These are phyloP conservation scores for Hemaris fuciformis DNA, from an alignment of 2,888 invertebrate genomes.

Conservation along the genomic window DNA sequence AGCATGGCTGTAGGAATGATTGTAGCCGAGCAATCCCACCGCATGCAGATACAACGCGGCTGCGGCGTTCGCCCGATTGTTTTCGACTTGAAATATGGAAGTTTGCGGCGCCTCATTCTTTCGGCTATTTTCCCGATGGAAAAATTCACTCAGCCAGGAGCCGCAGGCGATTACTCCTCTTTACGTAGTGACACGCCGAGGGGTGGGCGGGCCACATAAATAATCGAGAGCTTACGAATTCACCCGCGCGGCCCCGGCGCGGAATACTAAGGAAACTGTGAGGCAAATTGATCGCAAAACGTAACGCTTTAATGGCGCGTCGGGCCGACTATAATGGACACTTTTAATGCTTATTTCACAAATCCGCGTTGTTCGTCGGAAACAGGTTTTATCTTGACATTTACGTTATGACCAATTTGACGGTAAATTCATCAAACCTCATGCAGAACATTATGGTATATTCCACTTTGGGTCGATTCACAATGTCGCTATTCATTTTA, in stretches of 20 bases:
- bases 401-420: neutral
- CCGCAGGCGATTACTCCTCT: slow-evolving; percentile 73
- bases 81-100: slow-evolving; percentile 64
- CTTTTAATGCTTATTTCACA: slow-evolving; percentile 19
- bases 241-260: slow-evolving; percentile 46
- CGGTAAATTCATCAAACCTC: neutral
- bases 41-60: slow-evolving; percentile 33
- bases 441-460: too few species aligned
- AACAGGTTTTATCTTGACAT: neutral
- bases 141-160: slow-evolving; percentile 68
- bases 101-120: slow-evolving; percentile 64
- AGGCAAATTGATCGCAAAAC: slow-evolving; percentile 59
- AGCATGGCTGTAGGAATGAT: slow-evolving; percentile 53
- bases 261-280: slow-evolving; percentile 60
- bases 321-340: slow-evolving; percentile 39
- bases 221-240: slow-evolving; percentile 72
- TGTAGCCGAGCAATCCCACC: slow-evolving; percentile 32
- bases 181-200: slow-evolving; percentile 62
- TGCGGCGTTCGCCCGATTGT: slow-evolving; percentile 33
- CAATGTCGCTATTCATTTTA: too few species aligned
- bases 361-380: neutral
- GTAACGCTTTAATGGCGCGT: slow-evolving; percentile 47
- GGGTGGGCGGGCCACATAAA: slow-evolving; percentile 63
- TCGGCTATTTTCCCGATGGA: slow-evolving; percentile 70
- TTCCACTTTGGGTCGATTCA: too few species aligned